Conservation (phyloP, 2,888 invertebrate species). For the Masnerella sp. region DNA sequence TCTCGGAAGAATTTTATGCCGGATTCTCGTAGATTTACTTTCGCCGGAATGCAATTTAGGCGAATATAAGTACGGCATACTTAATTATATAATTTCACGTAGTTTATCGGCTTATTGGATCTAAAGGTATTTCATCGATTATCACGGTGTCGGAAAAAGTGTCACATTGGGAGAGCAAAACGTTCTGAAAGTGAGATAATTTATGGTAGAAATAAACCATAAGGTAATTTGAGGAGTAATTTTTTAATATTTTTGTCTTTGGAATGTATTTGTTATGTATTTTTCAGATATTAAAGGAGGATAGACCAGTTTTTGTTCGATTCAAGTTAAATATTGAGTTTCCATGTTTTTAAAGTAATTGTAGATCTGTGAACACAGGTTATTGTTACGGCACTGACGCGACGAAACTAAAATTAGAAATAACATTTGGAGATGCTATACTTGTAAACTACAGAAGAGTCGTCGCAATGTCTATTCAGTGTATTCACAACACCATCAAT, state of each 20-base stretch:
- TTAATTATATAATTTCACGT: constrained; percentile 22
- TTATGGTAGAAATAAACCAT: too few relatives aligned
- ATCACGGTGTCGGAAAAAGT: constrained; percentile 1
- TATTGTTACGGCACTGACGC: constrained; percentile 66
- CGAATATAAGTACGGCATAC: constrained; percentile 11
- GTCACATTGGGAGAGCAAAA: constrained; percentile 3
- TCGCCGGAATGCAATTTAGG: constrained; percentile 15
- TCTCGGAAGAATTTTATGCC: constrained; percentile 12
- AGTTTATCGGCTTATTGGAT: constrained; percentile 20
- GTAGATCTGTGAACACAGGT: constrained; percentile 45
- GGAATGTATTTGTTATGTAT: too few relatives aligned
- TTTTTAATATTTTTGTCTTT: too few relatives aligned
- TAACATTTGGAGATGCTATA: constrained; percentile 60
- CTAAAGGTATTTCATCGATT: constrained; percentile 7
- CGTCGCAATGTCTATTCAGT: constrained; percentile 67
- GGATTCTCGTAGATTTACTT: constrained; percentile 18
- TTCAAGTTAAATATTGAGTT: too few relatives aligned
- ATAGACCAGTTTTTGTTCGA: too few relatives aligned
- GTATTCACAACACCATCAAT: constrained; percentile 19
- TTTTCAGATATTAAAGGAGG: too few relatives aligned
- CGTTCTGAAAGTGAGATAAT: too few relatives aligned
- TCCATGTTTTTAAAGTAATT: constrained; percentile 13
- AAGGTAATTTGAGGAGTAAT: too few relatives aligned
- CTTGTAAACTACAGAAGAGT: constrained; percentile 62
- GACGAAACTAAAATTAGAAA: constrained; percentile 69